Evolutionary conservation across 2,888 invertebrate species (phyloP), one percentile per base, ranked within the genome.

Genomic region (Spilarctia lutea): DNA sequence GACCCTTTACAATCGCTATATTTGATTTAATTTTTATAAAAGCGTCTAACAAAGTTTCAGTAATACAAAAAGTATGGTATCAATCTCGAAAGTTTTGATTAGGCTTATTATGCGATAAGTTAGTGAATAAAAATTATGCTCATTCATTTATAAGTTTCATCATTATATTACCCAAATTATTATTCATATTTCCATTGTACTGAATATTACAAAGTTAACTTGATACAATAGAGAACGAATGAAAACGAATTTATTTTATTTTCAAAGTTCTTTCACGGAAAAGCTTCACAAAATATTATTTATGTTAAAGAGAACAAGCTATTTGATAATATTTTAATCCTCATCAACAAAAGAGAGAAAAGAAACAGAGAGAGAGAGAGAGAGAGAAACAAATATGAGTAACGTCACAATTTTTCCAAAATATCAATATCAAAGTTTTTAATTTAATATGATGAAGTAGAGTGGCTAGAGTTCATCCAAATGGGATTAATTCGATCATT

Each of bases 61-160:
- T 24, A 68, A 13, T 11, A 63, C 10, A 20, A 63, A 45, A 56
- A n/a, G 24, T 56, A 27, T 63, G 67, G 67, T 35, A 16, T 42
- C 70, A 52, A 60, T 42, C 27, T 18, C 63, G 71, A 56, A 39
- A n/a, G 27, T 27, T 13, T 45, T 35, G 8, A 39, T 39, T 11
- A 39, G 39, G 39, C 39, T 39, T 10, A 39, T 39, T 39, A 39
- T 45, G 20, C 71, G 71, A 69, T 73, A 48, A 74, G 68, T 77
- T 75, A 72, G 70, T 24, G 35, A 76, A 71, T 65, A 74, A 68
- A 56, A 68, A 68, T 68, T 72, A 74, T 74, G 68, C 67, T 75
- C 65, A 77, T 77, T 68, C 63, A 75, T 70, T 74, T 77, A 77
- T n/a, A 75, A 75, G 66, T 75, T 77, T 72, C 63, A 68, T 72